These are phyloP conservation scores for Macrophya alboannulata DNA, from an alignment of 2,888 invertebrate genomes.

Conservation along the genomic window DNA sequence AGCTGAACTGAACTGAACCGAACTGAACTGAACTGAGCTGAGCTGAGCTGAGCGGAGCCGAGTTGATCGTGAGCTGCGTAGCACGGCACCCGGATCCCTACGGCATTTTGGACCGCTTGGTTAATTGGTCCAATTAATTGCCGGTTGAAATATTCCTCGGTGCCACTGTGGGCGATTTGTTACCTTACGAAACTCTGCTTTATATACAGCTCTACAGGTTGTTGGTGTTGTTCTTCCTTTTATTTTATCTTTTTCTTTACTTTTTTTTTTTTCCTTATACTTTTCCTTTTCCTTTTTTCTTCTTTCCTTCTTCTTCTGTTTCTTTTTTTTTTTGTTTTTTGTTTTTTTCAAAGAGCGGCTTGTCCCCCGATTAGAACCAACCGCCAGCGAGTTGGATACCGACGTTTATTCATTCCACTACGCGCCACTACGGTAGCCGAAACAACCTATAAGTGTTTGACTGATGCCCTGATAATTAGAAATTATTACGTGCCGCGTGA, in stretches of 20 bases:
- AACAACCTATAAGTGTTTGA: slow-evolving; percentile 41
- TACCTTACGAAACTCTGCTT: slow-evolving; percentile 54
- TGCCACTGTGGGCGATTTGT: slow-evolving; percentile 54
- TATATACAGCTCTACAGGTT: slow-evolving; percentile 20
- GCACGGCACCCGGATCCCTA: slow-evolving; percentile 45
- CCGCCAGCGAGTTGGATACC: not conserved
- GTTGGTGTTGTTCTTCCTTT: slow-evolving; percentile 5
- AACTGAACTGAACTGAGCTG: not conserved
- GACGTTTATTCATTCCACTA: slow-evolving; percentile 4
- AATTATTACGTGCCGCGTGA: slow-evolving; percentile 72
- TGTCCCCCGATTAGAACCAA: slow-evolving; percentile 35
- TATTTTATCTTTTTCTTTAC: not conserved
- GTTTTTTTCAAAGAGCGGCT: slow-evolving; percentile 24
- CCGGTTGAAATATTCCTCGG: slow-evolving; percentile 55
- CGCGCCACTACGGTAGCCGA: slow-evolving; percentile 65
- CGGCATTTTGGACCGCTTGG: slow-evolving; percentile 47
- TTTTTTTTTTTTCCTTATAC: not conserved
- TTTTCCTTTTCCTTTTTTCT: not conserved
- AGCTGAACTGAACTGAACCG: not conserved
- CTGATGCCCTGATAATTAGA: slow-evolving; percentile 70
- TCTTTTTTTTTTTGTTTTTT: not conserved
- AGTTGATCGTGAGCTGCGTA: slow-evolving; percentile 29
- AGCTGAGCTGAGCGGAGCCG: not conserved
- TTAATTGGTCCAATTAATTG: slow-evolving; percentile 54
- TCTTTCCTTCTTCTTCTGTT: not conserved